Conservation (phyloP, 2,113 vertebrate genomes). For the Gymnobelideus leadbeateri region DNA sequence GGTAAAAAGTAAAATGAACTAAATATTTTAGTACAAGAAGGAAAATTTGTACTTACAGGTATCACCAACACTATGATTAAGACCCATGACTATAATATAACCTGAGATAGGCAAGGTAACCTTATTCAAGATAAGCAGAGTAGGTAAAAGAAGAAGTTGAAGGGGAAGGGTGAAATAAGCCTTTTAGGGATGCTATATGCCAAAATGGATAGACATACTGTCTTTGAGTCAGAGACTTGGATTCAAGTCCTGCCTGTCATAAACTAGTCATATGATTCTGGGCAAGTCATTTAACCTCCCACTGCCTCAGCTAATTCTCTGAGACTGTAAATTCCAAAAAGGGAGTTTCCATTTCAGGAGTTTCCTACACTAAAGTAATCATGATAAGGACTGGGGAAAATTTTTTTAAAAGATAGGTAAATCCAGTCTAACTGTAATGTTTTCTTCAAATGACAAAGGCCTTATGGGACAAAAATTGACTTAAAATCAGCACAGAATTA, state of each 20-base stretch:
- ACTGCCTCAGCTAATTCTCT: background rate
- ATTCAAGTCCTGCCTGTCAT: background rate
- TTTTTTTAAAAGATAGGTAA: background rate
- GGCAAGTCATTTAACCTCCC: background rate
- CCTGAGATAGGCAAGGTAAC: background rate
- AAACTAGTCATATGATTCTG: background rate
- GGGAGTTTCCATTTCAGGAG: background rate
- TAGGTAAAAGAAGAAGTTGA: background rate
- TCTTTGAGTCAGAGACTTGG: background rate
- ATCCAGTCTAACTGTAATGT: background rate
- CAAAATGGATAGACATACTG: background rate
- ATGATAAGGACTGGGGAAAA: background rate
- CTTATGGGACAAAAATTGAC: background rate
- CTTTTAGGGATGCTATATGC: background rate
- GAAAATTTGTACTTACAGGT: background rate
- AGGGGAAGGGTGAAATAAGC: background rate
- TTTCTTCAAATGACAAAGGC: background rate
- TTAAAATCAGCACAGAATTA: background rate
- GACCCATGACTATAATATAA: background rate
- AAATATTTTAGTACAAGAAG: background rate
- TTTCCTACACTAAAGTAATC: background rate
- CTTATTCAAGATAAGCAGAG: background rate
- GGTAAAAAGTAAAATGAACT: background rate
- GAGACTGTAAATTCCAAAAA: background rate
- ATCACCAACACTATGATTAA: background rate